Base-by-base conservation (phyloP, 2,888 invertebrate species). In the Hololepta plana region DNA sequence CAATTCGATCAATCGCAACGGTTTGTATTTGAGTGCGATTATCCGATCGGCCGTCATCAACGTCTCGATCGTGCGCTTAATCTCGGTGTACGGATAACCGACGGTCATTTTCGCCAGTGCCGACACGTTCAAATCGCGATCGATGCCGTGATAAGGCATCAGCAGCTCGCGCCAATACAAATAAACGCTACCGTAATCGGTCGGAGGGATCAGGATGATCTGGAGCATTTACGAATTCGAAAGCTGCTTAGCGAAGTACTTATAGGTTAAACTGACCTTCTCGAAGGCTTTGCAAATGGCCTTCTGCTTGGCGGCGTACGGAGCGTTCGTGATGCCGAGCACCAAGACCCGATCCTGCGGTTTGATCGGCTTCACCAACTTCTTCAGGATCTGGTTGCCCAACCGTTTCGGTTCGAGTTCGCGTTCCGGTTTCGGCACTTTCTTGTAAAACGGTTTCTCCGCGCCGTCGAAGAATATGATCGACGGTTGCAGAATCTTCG, bases 381-480 rank as follows among this genome's bases (percentile, higher is more conserved):
- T 58, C 49, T 75, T 79, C 8, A 62, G 64, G 27, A 82, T 55
- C 26, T 72, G 64, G 40, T 63, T 70, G 26, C 69, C 70, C 15
- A 84, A 51, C 26, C 74, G 57, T 37, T 72, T 75, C 0, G 81
- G 81, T 36, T 79, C 70, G 8, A 59, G 49, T 11, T 59, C 49
- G 48, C 65, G 67, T 35, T 75, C 72, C 22, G 63, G 60, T 32
- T 59, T 55, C 0, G 74, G 68, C 3, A 73, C 62, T 45, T 64
- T 68, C 38, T 68, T 73, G 34, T 67, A 70, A 54, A 75, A 82
- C 34, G 72, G 58, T 41, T 64, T 68, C 31, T 77, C 75, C 1
- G 63, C 72, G 23, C 62, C 57, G 4, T 72, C 69, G 12, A 84
- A 63, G 34, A 71, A 64, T 32, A 84, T 67, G 2, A 85, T 57